phyloP scores from a whole-genome alignment of 2,888 invertebrate species.

The Andrena bicolor region DNA sequence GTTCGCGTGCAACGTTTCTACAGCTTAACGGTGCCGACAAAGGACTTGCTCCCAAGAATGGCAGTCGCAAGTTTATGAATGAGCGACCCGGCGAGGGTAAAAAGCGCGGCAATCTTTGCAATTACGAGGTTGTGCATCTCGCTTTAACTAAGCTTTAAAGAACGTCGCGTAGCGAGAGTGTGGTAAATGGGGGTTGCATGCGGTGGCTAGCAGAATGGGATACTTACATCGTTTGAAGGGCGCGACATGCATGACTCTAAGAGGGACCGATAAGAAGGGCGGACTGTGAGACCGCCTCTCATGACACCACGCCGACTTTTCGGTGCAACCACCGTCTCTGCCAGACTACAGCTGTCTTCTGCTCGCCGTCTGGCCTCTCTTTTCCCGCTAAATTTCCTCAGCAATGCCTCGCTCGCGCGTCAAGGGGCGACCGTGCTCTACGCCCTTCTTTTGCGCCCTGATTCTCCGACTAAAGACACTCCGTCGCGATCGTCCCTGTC shows the following conservation, averaged over 20 bases:
- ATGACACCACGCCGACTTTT: constrained; percentile 84
- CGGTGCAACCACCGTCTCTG: constrained; percentile 77
- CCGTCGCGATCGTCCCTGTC: background rate
- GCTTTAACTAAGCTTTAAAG: background rate
- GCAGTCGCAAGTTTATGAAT: constrained; percentile 47
- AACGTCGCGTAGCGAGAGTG: background rate
- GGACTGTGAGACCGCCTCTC: constrained; percentile 85
- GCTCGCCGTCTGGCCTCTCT: constrained; percentile 34
- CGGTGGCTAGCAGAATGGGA: background rate
- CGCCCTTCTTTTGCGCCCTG: constrained; percentile 33
- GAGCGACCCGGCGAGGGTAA: constrained; percentile 39
- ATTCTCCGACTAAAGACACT: background rate
- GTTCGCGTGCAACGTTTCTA: background rate
- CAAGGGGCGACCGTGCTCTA: constrained; percentile 47
- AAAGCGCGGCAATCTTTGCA: constrained; percentile 53
- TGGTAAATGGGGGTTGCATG: too few species aligned
- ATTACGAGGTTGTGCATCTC: constrained; percentile 30
- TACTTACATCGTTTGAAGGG: constrained; percentile 84
- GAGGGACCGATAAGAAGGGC: constrained; percentile 84
- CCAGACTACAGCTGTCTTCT: constrained; percentile 66
- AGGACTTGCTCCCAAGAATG: constrained; percentile 20
- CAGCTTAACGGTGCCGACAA: background rate
- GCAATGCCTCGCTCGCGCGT: constrained; percentile 27
- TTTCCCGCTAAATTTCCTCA: constrained; percentile 31
- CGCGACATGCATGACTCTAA: constrained; percentile 85